Evolutionary conservation across 1,140 invertebrate species (phyloP).

Genomic region (Lepeophtheirus salmonis): DNA sequence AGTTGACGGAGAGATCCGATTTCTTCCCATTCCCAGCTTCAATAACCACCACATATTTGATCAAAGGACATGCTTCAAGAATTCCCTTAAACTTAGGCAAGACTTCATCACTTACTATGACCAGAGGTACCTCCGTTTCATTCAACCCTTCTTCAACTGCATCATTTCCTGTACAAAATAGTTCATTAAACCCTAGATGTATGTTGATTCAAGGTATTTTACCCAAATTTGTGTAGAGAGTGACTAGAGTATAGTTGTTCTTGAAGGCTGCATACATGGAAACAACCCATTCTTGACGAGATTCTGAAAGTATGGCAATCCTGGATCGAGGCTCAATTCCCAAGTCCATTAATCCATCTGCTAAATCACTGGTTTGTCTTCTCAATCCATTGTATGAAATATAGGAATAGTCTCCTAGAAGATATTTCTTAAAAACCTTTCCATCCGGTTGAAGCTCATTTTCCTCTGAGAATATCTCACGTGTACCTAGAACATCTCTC

Average conservation of each 20-base stretch:
- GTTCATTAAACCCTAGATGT: background rate
- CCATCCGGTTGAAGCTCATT: conserved; percentile 36
- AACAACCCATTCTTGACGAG: conserved; percentile 39
- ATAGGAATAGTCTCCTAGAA: conserved; percentile 35
- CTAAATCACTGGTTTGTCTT: conserved; percentile 28
- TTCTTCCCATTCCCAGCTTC: conserved; percentile 28
- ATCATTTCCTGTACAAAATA: conserved; percentile 28
- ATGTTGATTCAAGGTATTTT: background rate
- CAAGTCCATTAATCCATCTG: conserved; percentile 25
- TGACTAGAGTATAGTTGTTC: conserved; percentile 31
- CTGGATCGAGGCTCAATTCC: conserved; percentile 30
- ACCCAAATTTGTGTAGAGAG: conserved; percentile 39
- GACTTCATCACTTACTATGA: conserved; percentile 21
- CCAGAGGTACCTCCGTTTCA: conserved; percentile 32
- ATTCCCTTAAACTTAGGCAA: conserved; percentile 20
- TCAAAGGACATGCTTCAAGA: conserved; percentile 12
- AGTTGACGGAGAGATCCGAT: background rate
- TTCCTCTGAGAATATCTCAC: conserved; percentile 34
- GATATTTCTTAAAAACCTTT: conserved; percentile 35
- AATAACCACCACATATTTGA: conserved; percentile 21
- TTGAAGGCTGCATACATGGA: conserved; percentile 33
- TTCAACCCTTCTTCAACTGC: conserved; percentile 37
- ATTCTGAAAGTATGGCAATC: conserved; percentile 39
- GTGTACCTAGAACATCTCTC: conserved; percentile 32
- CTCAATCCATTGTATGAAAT: conserved; percentile 31